phyloP scores from a whole-genome alignment of 2,797 vertebrate genomes.

The Psittacula echo region DNA sequence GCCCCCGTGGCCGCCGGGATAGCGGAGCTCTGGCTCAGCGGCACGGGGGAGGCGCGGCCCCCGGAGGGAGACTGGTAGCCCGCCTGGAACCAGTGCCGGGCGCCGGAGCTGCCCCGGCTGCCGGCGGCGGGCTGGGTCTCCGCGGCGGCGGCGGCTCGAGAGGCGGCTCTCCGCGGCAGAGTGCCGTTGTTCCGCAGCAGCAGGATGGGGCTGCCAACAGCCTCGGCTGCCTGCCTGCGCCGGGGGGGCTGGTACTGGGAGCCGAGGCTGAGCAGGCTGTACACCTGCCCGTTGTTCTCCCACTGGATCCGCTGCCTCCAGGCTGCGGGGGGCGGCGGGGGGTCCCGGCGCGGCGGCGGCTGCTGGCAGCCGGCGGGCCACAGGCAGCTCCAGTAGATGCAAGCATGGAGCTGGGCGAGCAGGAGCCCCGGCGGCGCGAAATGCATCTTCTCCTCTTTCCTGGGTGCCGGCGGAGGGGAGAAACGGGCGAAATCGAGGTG shows the following conservation, averaged over 20 bases:
- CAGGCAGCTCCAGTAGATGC: conserved; percentile 80
- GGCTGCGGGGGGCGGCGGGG: conserved; percentile 71
- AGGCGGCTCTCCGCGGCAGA: conserved; percentile 26
- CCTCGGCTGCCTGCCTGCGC: conserved; percentile 75
- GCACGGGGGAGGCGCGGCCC: not conserved
- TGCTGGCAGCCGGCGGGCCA: conserved; percentile 77
- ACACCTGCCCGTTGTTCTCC: conserved; percentile 91
- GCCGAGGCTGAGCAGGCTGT: conserved; percentile 85
- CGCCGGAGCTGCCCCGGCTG: conserved; percentile 37
- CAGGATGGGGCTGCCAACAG: conserved; percentile 69
- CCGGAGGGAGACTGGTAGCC: conserved; percentile 34
- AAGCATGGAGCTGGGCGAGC: conserved; percentile 73
- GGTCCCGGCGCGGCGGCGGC: conserved; percentile 65
- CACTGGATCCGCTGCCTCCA: conserved; percentile 88
- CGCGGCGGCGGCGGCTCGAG: not conserved
- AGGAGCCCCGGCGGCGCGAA: conserved; percentile 56
- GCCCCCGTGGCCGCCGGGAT: not conserved
- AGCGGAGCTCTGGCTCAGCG: not conserved
- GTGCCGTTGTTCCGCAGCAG: conserved; percentile 35
- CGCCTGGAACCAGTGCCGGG: conserved; percentile 78
- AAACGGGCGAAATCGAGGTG: not conserved
- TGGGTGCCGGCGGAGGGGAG: not conserved
- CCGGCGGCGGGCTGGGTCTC: not conserved
- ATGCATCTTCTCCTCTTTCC: conserved; percentile 24
- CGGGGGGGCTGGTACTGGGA: conserved; percentile 83